These are phyloP conservation scores for Girardinus metallicus DNA, from an alignment of 2,797 vertebrate species.

Conservation along the genomic window DNA sequence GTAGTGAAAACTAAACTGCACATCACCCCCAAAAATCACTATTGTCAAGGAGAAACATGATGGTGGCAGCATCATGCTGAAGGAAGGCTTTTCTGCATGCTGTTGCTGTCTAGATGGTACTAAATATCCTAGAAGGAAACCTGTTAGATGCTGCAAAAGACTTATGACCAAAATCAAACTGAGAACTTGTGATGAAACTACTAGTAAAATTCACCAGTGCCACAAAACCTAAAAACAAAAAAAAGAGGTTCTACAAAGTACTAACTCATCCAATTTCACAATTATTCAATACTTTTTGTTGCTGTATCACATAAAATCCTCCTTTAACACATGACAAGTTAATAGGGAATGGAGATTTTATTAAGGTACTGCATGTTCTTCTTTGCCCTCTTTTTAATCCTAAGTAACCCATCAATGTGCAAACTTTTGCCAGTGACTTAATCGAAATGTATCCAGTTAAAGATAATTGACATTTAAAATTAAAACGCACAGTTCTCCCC, in stretches of 20 bases:
- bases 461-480: neutral
- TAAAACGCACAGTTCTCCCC: conserved; percentile 90
- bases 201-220: no score
- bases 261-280: neutral
- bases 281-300: neutral
- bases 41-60: neutral
- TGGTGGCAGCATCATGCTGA: neutral
- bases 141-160: neutral
- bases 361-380: neutral
- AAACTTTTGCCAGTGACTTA: neutral
- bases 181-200: neutral
- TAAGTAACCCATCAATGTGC: neutral
- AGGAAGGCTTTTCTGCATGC: neutral
- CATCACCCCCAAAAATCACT: neutral
- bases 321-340: neutral
- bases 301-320: neutral
- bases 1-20: neutral
- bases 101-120: neutral
- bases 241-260: no score
- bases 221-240: no score
- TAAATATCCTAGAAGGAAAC: neutral
- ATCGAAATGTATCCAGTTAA: neutral
- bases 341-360: neutral
- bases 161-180: neutral
- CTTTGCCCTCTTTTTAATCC: neutral